These are phyloP conservation scores for Acanthurus leucopareius DNA, from an alignment of 2,797 vertebrate genomes.

Conservation along the genomic window DNA sequence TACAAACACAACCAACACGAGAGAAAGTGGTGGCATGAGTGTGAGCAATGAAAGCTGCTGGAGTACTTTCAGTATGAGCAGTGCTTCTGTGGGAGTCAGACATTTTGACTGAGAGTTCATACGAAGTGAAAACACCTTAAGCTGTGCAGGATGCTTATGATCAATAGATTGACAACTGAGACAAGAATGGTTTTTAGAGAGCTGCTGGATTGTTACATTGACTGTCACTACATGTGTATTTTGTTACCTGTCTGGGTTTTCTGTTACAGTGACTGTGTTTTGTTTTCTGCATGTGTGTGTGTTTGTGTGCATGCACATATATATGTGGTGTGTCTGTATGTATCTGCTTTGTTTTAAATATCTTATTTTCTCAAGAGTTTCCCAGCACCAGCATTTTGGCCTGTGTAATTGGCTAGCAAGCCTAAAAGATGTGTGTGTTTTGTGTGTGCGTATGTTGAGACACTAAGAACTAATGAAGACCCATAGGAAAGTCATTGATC, in stretches of 20 bases:
- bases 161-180: slow-evolving; percentile 14
- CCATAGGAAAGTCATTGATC: slow-evolving; percentile 66
- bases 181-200: slow-evolving; percentile 7
- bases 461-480: slow-evolving; percentile 55
- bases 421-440: slow-evolving; percentile 6
- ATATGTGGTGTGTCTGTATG: background rate
- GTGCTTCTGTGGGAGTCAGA: too few relatives aligned
- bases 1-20: background rate
- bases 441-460: slow-evolving; percentile 23
- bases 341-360: slow-evolving; percentile 54
- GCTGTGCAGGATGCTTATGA: background rate
- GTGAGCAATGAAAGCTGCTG: background rate
- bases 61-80: background rate
- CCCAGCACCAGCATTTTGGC: slow-evolving; percentile 41
- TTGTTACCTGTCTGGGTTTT: too few relatives aligned
- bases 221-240: background rate
- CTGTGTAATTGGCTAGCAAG: slow-evolving; percentile 65
- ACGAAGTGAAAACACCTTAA: background rate
- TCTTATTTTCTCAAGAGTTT: slow-evolving; percentile 60
- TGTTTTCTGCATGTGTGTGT: background rate
- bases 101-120: background rate
- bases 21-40: background rate
- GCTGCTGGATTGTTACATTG: background rate
- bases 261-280: background rate
- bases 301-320: background rate